These are phyloP conservation scores for Epicampocera succincta DNA, from an alignment of 2,888 invertebrate genomes.

Conservation along the genomic window DNA sequence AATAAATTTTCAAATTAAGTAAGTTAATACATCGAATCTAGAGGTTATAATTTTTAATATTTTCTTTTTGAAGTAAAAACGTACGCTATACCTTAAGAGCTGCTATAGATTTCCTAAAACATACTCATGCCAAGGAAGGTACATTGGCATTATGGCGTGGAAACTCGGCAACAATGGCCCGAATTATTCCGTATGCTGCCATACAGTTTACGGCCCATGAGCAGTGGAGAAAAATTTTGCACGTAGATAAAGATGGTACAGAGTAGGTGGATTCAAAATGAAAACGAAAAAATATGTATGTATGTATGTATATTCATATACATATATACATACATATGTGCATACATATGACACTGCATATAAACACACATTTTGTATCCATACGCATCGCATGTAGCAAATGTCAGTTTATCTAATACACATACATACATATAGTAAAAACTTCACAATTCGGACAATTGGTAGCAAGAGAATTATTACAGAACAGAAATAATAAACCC, in stretches of 20 bases:
- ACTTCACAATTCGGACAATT: too few species aligned
- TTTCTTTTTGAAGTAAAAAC: constrained; percentile 82
- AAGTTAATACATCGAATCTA: constrained; percentile 69
- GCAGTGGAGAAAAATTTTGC: constrained; percentile 94
- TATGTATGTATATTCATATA: too few species aligned
- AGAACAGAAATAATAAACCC: too few species aligned
- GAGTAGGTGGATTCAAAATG: constrained; percentile 80
- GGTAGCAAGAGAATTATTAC: too few species aligned
- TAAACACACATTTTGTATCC: too few species aligned
- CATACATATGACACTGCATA: too few species aligned
- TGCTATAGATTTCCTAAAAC: constrained; percentile 86
- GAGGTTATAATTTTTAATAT: neutral
- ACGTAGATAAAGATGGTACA: constrained; percentile 85
- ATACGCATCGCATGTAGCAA: too few species aligned
- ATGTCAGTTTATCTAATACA: too few species aligned
- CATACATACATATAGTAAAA: too few species aligned
- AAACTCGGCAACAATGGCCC: constrained; percentile 98
- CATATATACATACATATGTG: too few species aligned
- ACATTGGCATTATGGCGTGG: constrained; percentile 95
- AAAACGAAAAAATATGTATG: too few species aligned
- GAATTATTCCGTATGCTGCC: constrained; percentile 98
- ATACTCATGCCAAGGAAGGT: constrained; percentile 89
- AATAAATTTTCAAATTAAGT: constrained; percentile 97
- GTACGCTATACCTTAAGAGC: constrained; percentile 88
- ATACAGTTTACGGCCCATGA: constrained; percentile 99